Conservation (phyloP, 2,888 invertebrate species). For the Lepidochrysops patricia region DNA sequence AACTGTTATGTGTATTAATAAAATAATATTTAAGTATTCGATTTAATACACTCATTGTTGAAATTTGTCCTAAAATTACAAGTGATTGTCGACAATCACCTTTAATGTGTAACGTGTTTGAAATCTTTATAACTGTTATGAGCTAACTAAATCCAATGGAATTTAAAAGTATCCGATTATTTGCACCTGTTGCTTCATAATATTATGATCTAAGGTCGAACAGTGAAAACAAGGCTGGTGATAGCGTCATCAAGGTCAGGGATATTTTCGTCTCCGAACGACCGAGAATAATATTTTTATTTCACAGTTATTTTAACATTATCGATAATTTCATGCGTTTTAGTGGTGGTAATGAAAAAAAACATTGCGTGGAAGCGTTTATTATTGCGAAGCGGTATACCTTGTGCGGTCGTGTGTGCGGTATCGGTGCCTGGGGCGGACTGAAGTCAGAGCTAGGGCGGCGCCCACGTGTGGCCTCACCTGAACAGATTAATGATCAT, state of each 20-base stretch:
- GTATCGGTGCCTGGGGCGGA: constrained; percentile 65
- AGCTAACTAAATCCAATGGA: not conserved
- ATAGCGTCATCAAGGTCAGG: constrained; percentile 65
- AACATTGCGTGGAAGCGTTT: constrained; percentile 48
- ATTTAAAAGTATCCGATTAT: not conserved
- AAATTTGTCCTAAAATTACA: too few relatives aligned
- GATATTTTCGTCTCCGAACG: constrained; percentile 50
- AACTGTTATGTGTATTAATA: not conserved
- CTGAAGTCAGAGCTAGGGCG: constrained; percentile 42
- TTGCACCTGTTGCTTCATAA: constrained; percentile 35
- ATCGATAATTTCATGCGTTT: constrained; percentile 20
- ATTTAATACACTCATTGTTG: too few relatives aligned
- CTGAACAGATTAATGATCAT: constrained; percentile 53
- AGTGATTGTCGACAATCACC: too few relatives aligned
- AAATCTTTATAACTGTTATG: not conserved
- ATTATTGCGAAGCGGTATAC: constrained; percentile 67
- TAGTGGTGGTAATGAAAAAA: constrained; percentile 49
- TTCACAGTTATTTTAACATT: not conserved
- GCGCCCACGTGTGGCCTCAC: constrained; percentile 58
- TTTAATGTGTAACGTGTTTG: too few relatives aligned
- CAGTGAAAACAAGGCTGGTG: constrained; percentile 58
- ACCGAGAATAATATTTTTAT: constrained; percentile 32
- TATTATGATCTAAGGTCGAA: constrained; percentile 33
- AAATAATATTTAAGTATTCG: too few relatives aligned
- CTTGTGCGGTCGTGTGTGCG: constrained; percentile 74